These are phyloP conservation scores for Corythornis madagascariensis DNA, from an alignment of 2,113 vertebrate genomes.

Conservation along the genomic window DNA sequence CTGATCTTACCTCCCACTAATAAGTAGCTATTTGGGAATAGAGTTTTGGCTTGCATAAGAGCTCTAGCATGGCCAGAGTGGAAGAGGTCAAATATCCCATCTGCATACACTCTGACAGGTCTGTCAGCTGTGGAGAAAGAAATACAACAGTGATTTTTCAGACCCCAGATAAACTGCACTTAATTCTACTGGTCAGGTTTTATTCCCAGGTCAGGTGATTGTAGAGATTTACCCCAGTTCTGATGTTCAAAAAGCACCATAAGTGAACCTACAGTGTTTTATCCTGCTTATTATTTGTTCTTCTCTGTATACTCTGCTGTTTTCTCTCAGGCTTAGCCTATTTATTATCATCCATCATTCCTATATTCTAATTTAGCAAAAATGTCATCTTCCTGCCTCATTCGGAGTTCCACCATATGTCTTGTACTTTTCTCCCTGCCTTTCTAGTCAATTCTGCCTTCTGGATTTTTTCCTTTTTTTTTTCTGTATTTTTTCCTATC, in stretches of 20 bases:
- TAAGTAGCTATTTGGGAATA: slow-evolving; percentile 97
- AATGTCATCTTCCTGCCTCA: slow-evolving; percentile 51
- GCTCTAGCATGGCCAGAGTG: slow-evolving; percentile 97
- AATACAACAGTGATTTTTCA: slow-evolving; percentile 47
- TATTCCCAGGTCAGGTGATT: neutral
- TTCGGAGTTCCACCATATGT: slow-evolving; percentile 42
- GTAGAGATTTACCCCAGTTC: neutral
- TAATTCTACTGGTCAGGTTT: neutral
- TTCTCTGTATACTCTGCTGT: neutral
- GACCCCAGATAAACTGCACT: neutral
- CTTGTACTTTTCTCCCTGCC: slow-evolving; percentile 26
- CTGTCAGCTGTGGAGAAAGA: slow-evolving; percentile 86
- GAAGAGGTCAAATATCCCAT: slow-evolving; percentile 99
- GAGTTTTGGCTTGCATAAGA: slow-evolving; percentile 99
- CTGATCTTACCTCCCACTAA: slow-evolving; percentile 93
- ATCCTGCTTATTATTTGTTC: neutral
- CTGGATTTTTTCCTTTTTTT: neutral
- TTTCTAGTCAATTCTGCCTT: slow-evolving; percentile 28
- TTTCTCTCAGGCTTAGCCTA: neutral
- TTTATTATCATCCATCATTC: slow-evolving; percentile 44
- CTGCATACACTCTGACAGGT: slow-evolving; percentile 96
- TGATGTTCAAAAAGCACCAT: neutral
- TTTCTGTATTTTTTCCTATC: neutral
- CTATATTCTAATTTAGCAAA: slow-evolving; percentile 40
- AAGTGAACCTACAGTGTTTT: neutral